Base-by-base conservation (phyloP, 2,888 invertebrate species). In the Pristionchus fissidentatus region DNA sequence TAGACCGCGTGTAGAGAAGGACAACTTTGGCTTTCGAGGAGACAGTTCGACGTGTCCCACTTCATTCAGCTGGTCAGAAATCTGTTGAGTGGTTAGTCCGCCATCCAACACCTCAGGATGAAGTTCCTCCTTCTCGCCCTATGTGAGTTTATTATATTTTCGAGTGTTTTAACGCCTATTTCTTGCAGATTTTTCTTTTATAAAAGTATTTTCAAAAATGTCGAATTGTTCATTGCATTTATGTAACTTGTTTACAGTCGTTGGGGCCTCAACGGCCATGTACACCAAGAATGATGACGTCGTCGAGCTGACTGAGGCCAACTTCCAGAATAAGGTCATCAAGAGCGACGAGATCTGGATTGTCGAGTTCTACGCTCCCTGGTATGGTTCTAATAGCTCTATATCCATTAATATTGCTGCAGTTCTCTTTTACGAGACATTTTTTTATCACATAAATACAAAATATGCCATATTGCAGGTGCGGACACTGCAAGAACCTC, bases 301-400 rank as follows among this genome's bases (percentile, higher is more conserved):
- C 29, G 94, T 97, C 19, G 95, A 96, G 84, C 94, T 98, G 85
- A 97, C 95, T n/a, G 95, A 96, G 0, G 94, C 94, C 78, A 98
- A 97, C 94, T 98, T 98, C 93, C 95, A 97, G 90, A 95, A 94
- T 88, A 93, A 95, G 89, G 97, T 98, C 5, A 93, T 95, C 75
- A 95, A 96, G 87, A 95, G 96, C 87, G 96, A 97, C 93, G 95
- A 95, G 89, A 94, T 98, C 38, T 98, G 98, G 98, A 93, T 99
- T 84, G 96, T 99, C 0, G 98, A 99, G 92, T 97, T 97, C 93
- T 97, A 95, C 93, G 98, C 98, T 0, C 97, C 97, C 0, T 98
- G 98, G 98, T 98, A 96, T 93, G 96, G 79, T 43, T 60, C n/a
- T n/a, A 3, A 41, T 41, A 43, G 38, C 43, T 26, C 19, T 15